Evolutionary conservation across 2,888 invertebrate genomes (phyloP), one percentile per base, ranked within the genome.

Genomic region (Limnephilus rhombicus): DNA sequence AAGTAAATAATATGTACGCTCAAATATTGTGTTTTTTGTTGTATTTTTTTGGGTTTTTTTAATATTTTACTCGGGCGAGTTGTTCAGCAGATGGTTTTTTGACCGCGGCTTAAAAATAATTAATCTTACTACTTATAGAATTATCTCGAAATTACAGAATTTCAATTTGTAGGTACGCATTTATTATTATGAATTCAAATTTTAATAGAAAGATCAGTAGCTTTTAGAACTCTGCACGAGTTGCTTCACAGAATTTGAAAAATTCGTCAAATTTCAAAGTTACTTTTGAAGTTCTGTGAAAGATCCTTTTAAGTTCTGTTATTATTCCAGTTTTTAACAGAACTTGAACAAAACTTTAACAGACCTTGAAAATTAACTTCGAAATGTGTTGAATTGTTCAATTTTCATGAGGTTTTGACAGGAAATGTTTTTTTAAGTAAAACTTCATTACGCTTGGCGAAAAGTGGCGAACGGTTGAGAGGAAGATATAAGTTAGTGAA

Each of bases 1-100:
- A 89, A 81, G 29, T 89, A 81, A 89, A 89, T 89, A 89, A 89
- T 89, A 89, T 45, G 89, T 81, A 81, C 81, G 89, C 81, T 89
- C 89, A 89, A 87, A 89, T 89, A 81, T 80, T 37, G 34, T 45
- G 45, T 81, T 89, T 89, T 89, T 89, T 89, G 89, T 89, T 1
- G 80, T 0, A 45, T 37, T 29, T 34, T 34, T 89, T 89, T 81
- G 68, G 68, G 68, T 89, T 89, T 89, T 80, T 81, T n/a, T 18
- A 34, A 45, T 81, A 80, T 89, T 89, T 89, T 89, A 34, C 53
- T 29, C 53, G 37, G 31, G 29, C 88, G 49, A 68, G 88, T 68
- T 34, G 88, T 88, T 88, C 68, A 34, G 88, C 88, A 29, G 88
- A 34, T 41, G 37, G 88, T 34, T 88, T 88, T 88, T 88, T 37